Evolutionary conservation across 2,797 vertebrate genomes (phyloP).

Genomic region (Sebastes flavidus): DNA sequence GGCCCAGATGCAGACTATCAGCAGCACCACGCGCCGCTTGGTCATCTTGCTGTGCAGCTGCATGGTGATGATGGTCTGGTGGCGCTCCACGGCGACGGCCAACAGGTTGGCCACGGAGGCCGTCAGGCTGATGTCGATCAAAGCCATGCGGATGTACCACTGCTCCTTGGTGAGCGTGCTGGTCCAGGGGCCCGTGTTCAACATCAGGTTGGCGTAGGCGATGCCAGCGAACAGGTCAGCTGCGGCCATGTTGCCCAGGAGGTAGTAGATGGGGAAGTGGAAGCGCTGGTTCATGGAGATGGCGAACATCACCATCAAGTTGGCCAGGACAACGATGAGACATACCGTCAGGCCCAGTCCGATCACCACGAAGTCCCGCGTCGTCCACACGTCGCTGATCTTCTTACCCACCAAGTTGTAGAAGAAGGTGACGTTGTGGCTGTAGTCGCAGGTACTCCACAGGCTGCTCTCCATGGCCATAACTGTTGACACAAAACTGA

Average conservation of each 20-base stretch:
- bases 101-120: slow-evolving; percentile 92
- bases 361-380: slow-evolving; percentile 85
- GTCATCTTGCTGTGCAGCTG: slow-evolving; percentile 92
- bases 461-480: slow-evolving; percentile 36
- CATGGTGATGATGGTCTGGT: slow-evolving; percentile 92
- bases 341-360: slow-evolving; percentile 88
- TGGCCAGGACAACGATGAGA: slow-evolving; percentile 88
- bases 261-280: slow-evolving; percentile 95
- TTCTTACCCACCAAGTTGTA: slow-evolving; percentile 87
- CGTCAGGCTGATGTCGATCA: slow-evolving; percentile 92
- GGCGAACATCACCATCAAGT: slow-evolving; percentile 89
- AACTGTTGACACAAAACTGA: slow-evolving; percentile 30
- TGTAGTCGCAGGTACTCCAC: slow-evolving; percentile 77
- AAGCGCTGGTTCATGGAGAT: slow-evolving; percentile 90
- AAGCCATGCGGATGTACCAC: slow-evolving; percentile 91
- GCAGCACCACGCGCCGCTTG: slow-evolving; percentile 85
- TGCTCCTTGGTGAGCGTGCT: slow-evolving; percentile 80
- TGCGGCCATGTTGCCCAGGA: slow-evolving; percentile 92
- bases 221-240: slow-evolving; percentile 92
- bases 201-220: slow-evolving; percentile 91
- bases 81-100: slow-evolving; percentile 92
- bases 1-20: slow-evolving; percentile 89
- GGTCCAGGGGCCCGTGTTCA: slow-evolving; percentile 92
- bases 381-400: slow-evolving; percentile 81
- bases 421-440: slow-evolving; percentile 86